phyloP scores from a whole-genome alignment of 2,888 invertebrate species.

The Calliphora vomitoria region DNA sequence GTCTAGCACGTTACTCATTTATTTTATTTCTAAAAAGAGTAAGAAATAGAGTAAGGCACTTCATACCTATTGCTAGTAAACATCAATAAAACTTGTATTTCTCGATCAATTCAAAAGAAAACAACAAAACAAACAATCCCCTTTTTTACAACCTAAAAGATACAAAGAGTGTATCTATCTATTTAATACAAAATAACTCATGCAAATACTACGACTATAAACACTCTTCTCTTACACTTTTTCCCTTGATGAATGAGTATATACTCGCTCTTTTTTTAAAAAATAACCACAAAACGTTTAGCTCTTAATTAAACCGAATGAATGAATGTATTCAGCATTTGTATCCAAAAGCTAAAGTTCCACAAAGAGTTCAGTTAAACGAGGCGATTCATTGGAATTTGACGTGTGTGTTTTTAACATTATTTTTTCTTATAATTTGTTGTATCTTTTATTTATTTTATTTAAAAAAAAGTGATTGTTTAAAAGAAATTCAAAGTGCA shows the following conservation, averaged over 20 bases:
- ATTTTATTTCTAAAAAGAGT: not conserved
- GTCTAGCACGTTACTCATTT: slow-evolving; percentile 33
- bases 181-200: not conserved
- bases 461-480: not conserved
- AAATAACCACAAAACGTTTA: slow-evolving; percentile 35
- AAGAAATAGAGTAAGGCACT: not conserved
- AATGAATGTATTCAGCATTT: slow-evolving; percentile 10
- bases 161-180: slow-evolving; percentile 1
- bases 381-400: slow-evolving; percentile 77
- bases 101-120: slow-evolving; percentile 23
- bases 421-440: slow-evolving; percentile 30
- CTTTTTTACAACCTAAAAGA: not conserved
- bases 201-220: not conserved
- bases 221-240: not conserved
- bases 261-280: not conserved
- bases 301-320: slow-evolving; percentile 41
- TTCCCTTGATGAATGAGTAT: not conserved
- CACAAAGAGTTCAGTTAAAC: slow-evolving; percentile 77
- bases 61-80: not conserved
- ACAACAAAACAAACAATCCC: not conserved
- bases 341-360: slow-evolving; percentile 21
- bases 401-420: slow-evolving; percentile 75
- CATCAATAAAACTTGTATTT: slow-evolving; percentile 19
- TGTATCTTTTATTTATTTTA: slow-evolving; percentile 7
- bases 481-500: not conserved